These are phyloP conservation scores for Triplophysa siluroides DNA, from an alignment of 2,113 vertebrate genomes.

Conservation along the genomic window DNA sequence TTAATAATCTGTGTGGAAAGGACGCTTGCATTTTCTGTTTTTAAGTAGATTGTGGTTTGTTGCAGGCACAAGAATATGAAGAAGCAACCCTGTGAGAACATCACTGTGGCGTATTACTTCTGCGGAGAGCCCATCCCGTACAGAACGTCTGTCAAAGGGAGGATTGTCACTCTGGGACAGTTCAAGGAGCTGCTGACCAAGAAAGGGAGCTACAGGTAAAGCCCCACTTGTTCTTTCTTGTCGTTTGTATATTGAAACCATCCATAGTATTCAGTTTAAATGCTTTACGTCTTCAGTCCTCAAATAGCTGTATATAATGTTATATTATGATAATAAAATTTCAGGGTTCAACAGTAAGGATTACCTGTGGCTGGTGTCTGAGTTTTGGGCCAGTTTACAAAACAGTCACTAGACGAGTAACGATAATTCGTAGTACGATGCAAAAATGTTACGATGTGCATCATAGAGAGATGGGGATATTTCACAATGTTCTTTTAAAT, in stretches of 20 bases:
- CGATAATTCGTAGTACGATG: too few relatives aligned
- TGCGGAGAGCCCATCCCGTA: constrained; percentile 88
- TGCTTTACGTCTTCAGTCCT: neutral
- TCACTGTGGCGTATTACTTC: constrained; percentile 87
- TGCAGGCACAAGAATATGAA: constrained; percentile 78
- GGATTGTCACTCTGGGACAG: constrained; percentile 82
- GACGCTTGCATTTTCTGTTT: constrained; percentile 2
- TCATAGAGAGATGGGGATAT: too few relatives aligned
- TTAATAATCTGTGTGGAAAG: neutral
- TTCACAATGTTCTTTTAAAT: too few relatives aligned
- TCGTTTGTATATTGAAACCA: neutral
- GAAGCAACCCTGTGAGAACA: constrained; percentile 76
- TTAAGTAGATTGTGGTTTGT: constrained; percentile 2
- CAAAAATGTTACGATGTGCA: too few relatives aligned
- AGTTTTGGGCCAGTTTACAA: too few relatives aligned
- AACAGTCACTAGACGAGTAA: too few relatives aligned
- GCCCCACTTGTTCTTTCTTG: neutral
- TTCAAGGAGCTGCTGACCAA: constrained; percentile 89
- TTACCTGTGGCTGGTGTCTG: too few relatives aligned
- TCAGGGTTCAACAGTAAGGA: too few relatives aligned
- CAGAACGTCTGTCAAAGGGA: constrained; percentile 83
- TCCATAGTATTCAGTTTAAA: neutral
- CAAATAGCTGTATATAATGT: neutral
- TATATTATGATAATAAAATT: neutral
- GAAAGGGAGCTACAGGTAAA: constrained; percentile 82